A percentile compares a stretch with the other conserved stretches of the same genome.
These are phyloP conservation scores for Phrynocephalus guinanensis DNA, from an alignment of 2,797 vertebrate genomes.

Conservation along the genomic window DNA sequence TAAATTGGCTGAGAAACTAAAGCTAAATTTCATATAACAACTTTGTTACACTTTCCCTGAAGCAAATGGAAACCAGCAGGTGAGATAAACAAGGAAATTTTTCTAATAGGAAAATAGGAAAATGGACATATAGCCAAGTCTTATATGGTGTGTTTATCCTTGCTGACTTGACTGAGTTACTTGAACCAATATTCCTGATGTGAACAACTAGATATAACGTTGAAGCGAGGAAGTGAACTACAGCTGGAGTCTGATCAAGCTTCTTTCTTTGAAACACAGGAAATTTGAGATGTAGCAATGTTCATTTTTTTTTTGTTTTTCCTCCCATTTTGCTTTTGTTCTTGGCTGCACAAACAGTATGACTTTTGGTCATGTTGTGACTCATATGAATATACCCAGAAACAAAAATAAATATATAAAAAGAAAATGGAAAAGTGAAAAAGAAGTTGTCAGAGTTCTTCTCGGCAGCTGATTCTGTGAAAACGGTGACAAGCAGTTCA, in stretches of 20 bases:
- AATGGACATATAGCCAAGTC: neutral
- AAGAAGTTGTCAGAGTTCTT: conserved; percentile 4
- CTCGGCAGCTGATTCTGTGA: conserved; percentile 31
- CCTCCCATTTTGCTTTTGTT: neutral
- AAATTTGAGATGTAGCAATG: neutral
- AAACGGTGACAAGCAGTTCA: conserved; percentile 15
- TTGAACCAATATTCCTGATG: neutral
- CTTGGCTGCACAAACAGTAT: neutral
- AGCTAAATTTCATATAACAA: neutral
- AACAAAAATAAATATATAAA: neutral
- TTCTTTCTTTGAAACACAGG: conserved; percentile 16
- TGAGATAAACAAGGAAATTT: neutral
- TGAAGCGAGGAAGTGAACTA: neutral
- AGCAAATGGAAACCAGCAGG: neutral
- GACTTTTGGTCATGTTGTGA: conserved; percentile 10
- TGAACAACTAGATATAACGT: neutral
- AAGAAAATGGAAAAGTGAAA: neutral
- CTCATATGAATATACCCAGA: fast-evolving
- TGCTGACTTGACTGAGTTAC: conserved; percentile 28
- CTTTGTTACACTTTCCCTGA: neutral
- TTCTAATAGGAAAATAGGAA: neutral
- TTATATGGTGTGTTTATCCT: neutral
- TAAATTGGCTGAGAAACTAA: neutral
- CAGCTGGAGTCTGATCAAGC: neutral
- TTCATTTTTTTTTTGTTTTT: neutral